Evolutionary conservation across 2,113 vertebrate genomes (phyloP), one percentile per base, ranked within the genome.

Genomic region (Calyptommatus sinebrachiatus): DNA sequence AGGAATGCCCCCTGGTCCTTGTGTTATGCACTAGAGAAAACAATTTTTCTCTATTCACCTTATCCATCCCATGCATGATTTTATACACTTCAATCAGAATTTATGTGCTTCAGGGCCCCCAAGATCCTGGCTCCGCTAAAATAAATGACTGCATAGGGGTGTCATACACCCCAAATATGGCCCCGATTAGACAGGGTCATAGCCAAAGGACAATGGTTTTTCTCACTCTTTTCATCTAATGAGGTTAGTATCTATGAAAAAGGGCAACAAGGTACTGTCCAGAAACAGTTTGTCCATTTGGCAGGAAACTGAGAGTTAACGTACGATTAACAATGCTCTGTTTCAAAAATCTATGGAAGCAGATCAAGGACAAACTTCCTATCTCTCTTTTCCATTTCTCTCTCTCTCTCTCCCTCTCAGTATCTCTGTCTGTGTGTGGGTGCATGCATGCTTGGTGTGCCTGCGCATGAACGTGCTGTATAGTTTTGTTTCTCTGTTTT

Each of bases 201-300:
- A 87, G 87, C 80, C 84, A 83, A 78, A 29, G 83, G 77, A 83
- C 66, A 75, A 29, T 82, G 79, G 66, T 80, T 84, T 78, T 83
- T 46, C 70, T 86, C 65, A 66, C 60, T 57, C 7, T 77, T 24
- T 41, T 62, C 84, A 71, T 67, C 71, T 91, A 90, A 87, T 83
- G 83, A 89, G 85, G 83, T 84, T 85, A 80, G 81, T 85, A 90
- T 78, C 29, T 65, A 60, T 88, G 86, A 86, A 91, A n/a, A 92
- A 92, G 87, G 89, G 90, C 89, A 92, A 8, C 66, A 81, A 89
- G 89, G 83, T 84, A 86, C 82, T 80, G 82, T 82, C 87, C 83
- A 53, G 81, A 87, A 86, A 61, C 70, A 84, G 73, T 24, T 78
- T 87, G 79, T 79, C 76, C 84, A 61, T 81, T 75, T 76, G 81